A percentile compares a stretch with the other conserved stretches of the same genome.
Evolutionary conservation across 2,113 vertebrate species (phyloP).

Genomic region (Alethe diademata): DNA sequence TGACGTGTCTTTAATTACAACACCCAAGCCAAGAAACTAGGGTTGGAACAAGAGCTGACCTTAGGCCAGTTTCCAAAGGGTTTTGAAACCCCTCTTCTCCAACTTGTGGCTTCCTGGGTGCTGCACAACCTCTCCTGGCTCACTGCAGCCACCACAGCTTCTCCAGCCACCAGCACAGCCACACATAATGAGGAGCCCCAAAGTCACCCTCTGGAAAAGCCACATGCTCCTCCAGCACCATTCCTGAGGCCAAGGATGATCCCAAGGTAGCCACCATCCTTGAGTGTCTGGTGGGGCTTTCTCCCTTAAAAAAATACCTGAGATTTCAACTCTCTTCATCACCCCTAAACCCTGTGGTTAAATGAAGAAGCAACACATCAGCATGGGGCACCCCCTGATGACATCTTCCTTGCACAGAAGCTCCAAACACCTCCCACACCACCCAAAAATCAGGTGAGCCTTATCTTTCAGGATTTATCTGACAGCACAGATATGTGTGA

Average conservation of each 20-base stretch:
- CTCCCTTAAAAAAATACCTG: neutral
- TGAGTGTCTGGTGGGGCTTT: neutral
- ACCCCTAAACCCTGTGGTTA: neutral
- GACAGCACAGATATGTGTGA: neutral
- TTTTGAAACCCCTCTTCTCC: neutral
- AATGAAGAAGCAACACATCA: neutral
- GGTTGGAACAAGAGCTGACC: neutral
- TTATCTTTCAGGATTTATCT: neutral
- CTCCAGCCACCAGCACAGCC: neutral
- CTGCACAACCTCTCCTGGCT: neutral
- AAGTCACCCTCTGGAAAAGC: neutral
- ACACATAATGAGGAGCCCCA: neutral
- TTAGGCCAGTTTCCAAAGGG: neutral
- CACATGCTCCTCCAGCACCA: neutral
- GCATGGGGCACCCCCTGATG: fast-evolving
- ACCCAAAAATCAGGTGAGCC: neutral
- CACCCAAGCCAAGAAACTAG: neutral
- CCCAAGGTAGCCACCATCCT: neutral
- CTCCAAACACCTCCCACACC: neutral
- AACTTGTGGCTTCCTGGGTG: neutral
- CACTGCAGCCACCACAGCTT: neutral
- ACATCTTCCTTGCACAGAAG: neutral
- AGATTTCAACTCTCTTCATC: neutral
- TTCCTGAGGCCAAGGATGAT: neutral
- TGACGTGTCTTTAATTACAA: neutral